These are phyloP conservation scores for Stratiomys singularior DNA, from an alignment of 2,888 invertebrate genomes.

Conservation along the genomic window DNA sequence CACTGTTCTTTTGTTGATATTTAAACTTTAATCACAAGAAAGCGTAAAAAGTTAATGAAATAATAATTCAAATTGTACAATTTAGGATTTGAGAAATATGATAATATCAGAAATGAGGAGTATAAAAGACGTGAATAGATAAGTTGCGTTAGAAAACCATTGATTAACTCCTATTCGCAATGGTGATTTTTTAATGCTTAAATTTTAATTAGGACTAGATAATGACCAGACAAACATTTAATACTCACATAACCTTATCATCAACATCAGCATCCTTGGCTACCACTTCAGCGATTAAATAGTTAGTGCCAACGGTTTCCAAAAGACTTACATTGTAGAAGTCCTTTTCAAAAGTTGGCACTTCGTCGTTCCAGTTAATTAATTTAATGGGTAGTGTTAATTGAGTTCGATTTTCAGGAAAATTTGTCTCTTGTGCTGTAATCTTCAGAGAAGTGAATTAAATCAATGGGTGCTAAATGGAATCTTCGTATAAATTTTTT, in stretches of 20 bases:
- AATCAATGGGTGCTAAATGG: slow-evolving; percentile 18
- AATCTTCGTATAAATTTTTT: no score
- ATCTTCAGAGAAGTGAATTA: slow-evolving; percentile 57
- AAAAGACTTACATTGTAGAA: slow-evolving; percentile 65
- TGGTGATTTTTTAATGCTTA: no score
- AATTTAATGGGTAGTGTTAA: slow-evolving; percentile 68
- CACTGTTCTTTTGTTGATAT: no score
- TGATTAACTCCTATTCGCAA: no score
- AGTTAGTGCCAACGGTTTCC: slow-evolving; percentile 69
- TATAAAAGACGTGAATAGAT: no score
- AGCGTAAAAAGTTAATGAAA: no score
- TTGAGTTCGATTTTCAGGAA: slow-evolving; percentile 59
- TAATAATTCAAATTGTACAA: no score
- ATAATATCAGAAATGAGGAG: no score
- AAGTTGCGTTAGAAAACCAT: no score
- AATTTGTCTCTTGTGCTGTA: slow-evolving; percentile 59
- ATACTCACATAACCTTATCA: slow-evolving; percentile 70
- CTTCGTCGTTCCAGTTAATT: slow-evolving; percentile 77
- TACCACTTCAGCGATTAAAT: slow-evolving; percentile 67
- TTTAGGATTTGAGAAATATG: no score
- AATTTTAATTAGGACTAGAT: no score
- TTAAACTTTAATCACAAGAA: no score
- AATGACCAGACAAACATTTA: not conserved
- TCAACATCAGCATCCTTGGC: slow-evolving; percentile 73
- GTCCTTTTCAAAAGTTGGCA: slow-evolving; percentile 70